A percentile compares a stretch with the other conserved stretches of the same genome.
Conservation (phyloP, 2,888 invertebrate species). For the Microctonus hyperodae region DNA sequence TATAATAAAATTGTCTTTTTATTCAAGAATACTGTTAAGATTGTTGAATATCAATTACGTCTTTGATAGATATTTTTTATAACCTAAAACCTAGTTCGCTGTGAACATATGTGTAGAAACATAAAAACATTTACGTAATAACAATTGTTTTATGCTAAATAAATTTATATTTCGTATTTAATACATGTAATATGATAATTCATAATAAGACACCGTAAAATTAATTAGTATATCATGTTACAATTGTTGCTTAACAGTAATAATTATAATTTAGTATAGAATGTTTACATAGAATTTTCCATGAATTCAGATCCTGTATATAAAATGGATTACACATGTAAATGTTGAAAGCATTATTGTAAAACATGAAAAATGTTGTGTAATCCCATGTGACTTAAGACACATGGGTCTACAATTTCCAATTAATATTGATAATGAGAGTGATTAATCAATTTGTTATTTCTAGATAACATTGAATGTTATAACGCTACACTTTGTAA, state of each 20-base stretch:
- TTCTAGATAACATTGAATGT: no score
- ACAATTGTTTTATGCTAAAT: not conserved
- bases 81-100: not conserved
- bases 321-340: no score
- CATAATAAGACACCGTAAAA: not conserved
- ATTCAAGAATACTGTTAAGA: not conserved
- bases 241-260: not conserved
- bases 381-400: no score
- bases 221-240: not conserved
- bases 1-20: not conserved
- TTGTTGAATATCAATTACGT: not conserved
- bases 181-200: not conserved
- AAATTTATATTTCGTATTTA: not conserved
- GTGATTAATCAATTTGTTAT: no score
- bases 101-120: not conserved
- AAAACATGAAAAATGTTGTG: no score
- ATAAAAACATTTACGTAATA: not conserved
- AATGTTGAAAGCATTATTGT: no score
- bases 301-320: no score
- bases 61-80: not conserved
- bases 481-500: no score
- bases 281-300: no score
- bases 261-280: no score
- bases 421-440: no score
- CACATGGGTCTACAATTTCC: no score